A percentile compares a stretch with the other conserved stretches of the same genome.
These are phyloP conservation scores for Oreochromis spilurus DNA, from an alignment of 2,113 vertebrate species.

Conservation along the genomic window DNA sequence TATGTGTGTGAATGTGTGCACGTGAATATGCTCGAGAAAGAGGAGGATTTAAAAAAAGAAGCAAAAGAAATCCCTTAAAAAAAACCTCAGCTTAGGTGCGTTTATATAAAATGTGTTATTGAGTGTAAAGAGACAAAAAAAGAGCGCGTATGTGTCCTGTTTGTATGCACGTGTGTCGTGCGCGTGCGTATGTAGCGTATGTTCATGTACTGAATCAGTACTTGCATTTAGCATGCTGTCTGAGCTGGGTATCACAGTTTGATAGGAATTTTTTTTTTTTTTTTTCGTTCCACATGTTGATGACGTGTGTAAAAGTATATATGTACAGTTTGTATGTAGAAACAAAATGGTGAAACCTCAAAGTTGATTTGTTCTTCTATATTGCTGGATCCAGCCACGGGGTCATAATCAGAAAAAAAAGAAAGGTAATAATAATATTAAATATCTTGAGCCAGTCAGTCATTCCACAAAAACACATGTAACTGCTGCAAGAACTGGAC, in stretches of 20 bases:
- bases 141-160: slow-evolving; percentile 16
- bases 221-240: slow-evolving; percentile 73
- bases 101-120: slow-evolving; percentile 21
- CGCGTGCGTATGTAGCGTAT: slow-evolving; percentile 51
- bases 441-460: slow-evolving; percentile 11
- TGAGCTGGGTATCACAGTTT: slow-evolving; percentile 69
- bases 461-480: slow-evolving; percentile 44
- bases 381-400: slow-evolving; percentile 28
- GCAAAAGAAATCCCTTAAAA: neutral
- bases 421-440: neutral
- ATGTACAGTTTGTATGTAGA: slow-evolving; percentile 66
- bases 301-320: slow-evolving; percentile 59
- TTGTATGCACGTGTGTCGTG: slow-evolving; percentile 57
- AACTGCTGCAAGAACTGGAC: slow-evolving; percentile 65
- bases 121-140: neutral
- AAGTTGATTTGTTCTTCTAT: slow-evolving; percentile 27
- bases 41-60: neutral
- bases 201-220: slow-evolving; percentile 77
- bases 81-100: neutral
- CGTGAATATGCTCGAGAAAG: neutral
- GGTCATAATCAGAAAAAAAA: neutral
- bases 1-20: neutral
- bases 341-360: slow-evolving; percentile 50
- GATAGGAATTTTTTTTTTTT: slow-evolving; percentile 30
- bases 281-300: slow-evolving; percentile 56